These are phyloP conservation scores for Cyanoramphus novaezelandiae DNA, from an alignment of 2,113 vertebrate genomes.

Conservation along the genomic window DNA sequence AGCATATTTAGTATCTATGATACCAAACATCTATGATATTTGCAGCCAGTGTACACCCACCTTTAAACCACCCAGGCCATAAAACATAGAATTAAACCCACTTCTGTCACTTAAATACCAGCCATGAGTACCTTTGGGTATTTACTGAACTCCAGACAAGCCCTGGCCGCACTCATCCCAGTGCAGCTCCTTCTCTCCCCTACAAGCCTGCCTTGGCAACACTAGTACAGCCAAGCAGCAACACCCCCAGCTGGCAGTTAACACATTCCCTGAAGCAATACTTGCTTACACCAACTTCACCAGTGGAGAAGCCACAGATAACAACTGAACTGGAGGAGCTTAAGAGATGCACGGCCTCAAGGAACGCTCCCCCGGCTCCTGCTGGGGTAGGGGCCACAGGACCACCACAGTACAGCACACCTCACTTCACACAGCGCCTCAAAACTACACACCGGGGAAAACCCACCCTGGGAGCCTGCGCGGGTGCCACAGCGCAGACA, in stretches of 20 bases:
- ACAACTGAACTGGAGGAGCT: background rate
- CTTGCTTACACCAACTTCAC: background rate
- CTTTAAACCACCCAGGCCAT: background rate
- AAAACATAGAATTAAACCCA: background rate
- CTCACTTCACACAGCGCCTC: background rate
- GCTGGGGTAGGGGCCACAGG: background rate
- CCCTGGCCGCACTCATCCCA: background rate
- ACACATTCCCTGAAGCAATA: background rate
- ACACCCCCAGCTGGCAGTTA: background rate
- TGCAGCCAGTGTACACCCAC: accelerated
- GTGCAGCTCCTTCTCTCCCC: accelerated
- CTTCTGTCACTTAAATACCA: background rate
- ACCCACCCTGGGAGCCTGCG: accelerated
- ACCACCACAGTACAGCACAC: background rate
- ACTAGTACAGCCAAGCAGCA: background rate
- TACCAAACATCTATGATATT: no score
- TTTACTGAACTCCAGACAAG: background rate
- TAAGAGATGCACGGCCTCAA: no score
- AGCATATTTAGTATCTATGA: no score
- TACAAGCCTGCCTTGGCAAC: accelerated
- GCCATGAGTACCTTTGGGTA: accelerated
- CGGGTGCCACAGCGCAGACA: accelerated
- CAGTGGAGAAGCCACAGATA: background rate
- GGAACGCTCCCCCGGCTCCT: no score
- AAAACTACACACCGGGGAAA: background rate